A percentile compares a stretch with the other conserved stretches of the same genome.
phyloP scores from a whole-genome alignment of 2,113 vertebrate species.

The Dendropsophus ebraccatus region DNA sequence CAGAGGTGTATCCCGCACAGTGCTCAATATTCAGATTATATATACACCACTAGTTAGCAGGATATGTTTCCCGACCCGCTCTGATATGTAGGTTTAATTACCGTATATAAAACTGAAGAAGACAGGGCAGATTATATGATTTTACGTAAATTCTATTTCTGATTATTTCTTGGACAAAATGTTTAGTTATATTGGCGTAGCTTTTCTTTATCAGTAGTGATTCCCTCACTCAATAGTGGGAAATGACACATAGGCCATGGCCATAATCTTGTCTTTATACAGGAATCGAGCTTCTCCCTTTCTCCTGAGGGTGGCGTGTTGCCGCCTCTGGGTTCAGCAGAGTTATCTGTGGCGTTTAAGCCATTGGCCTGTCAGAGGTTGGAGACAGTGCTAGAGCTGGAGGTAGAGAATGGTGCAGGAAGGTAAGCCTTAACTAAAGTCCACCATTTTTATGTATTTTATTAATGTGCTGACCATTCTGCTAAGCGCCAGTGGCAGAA shows the following conservation, averaged over 20 bases:
- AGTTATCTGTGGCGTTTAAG: conserved; percentile 75
- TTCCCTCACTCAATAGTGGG: background rate
- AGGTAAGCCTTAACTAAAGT: conserved; percentile 73
- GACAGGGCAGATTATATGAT: too few relatives aligned
- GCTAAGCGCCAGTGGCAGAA: background rate
- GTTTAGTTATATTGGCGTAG: too few relatives aligned
- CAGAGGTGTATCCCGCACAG: too few relatives aligned
- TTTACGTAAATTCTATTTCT: background rate
- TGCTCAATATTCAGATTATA: too few relatives aligned
- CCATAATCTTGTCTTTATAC: background rate
- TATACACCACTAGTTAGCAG: background rate
- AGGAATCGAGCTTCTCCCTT: conserved; percentile 77
- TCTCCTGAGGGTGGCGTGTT: conserved; percentile 79
- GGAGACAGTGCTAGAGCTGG: conserved; percentile 80
- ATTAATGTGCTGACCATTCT: too few relatives aligned
- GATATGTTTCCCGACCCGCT: background rate
- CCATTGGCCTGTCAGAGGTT: conserved; percentile 75
- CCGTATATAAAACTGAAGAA: background rate
- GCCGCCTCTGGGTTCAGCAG: conserved; percentile 71
- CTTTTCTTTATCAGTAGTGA: background rate
- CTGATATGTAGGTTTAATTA: background rate
- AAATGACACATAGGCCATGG: background rate
- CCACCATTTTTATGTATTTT: too few relatives aligned
- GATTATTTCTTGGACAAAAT: background rate
- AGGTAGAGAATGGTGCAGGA: conserved; percentile 80